A percentile compares a stretch with the other conserved stretches of the same genome.
phyloP scores from a whole-genome alignment of 35 echinoderm and acorn worm species.

The Heliocidaris erythrogramma region DNA sequence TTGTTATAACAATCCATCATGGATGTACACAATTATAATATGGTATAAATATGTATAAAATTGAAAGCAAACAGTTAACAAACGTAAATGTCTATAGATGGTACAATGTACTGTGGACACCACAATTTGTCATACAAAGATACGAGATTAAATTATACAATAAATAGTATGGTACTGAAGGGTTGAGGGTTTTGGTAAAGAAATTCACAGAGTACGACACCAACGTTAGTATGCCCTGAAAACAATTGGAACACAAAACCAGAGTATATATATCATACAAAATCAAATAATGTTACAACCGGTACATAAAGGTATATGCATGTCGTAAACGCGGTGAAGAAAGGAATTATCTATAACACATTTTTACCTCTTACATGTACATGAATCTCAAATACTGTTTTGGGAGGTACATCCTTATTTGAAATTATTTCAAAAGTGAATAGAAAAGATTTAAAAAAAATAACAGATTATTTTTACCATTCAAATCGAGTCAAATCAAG shows the following conservation, averaged over 20 bases:
- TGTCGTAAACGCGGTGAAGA: neutral
- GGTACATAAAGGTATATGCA: neutral
- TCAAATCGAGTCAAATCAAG: neutral
- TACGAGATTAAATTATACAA: conserved; percentile 9
- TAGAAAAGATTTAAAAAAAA: neutral
- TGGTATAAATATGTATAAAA: conserved; percentile 43
- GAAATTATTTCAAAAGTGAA: neutral
- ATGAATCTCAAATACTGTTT: neutral
- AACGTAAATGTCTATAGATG: conserved; percentile 11
- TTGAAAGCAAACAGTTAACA: conserved; percentile 7
- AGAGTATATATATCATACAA: neutral
- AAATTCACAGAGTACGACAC: conserved; percentile 11
- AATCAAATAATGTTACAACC: neutral
- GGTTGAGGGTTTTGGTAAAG: conserved; percentile 27
- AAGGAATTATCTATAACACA: neutral
- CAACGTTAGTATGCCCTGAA: neutral
- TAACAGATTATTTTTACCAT: neutral
- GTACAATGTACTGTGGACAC: neutral
- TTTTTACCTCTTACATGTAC: neutral
- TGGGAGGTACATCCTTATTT: no score
- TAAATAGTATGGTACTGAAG: conserved; percentile 36
- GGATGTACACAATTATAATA: neutral
- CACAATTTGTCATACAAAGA: neutral
- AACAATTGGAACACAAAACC: neutral
- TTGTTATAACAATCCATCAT: conserved; percentile 20